These are phyloP conservation scores for Sebastes steindachneri DNA, from an alignment of 2,797 vertebrate species.

Conservation along the genomic window DNA sequence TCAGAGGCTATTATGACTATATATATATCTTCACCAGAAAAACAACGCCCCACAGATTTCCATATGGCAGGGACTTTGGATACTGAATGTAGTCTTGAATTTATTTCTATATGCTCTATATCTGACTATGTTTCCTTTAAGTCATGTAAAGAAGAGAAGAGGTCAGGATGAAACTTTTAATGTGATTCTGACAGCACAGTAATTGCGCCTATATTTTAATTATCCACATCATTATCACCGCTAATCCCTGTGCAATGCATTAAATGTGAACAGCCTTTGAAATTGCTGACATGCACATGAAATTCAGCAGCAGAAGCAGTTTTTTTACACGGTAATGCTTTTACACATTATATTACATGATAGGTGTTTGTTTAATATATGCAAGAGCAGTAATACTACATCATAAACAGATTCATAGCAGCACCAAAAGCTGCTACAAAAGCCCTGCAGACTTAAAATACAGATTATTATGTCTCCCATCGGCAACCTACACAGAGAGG, in stretches of 20 bases:
- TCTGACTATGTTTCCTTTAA: background rate
- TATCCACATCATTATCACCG: background rate
- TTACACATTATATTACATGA: background rate
- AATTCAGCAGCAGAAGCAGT: background rate
- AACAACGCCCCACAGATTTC: background rate
- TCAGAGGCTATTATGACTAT: background rate
- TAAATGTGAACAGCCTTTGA: background rate
- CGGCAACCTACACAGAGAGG: background rate
- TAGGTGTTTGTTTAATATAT: background rate
- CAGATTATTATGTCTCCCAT: background rate
- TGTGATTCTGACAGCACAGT: background rate
- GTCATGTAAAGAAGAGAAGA: background rate
- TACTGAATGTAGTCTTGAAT: background rate
- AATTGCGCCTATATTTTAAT: background rate
- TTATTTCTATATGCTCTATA: background rate
- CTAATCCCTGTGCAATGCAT: background rate
- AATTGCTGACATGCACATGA: background rate
- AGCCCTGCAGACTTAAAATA: conserved; percentile 16
- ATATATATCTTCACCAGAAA: background rate
- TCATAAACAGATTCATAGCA: background rate
- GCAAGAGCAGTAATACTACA: background rate
- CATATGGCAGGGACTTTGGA: background rate
- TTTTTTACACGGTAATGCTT: background rate
- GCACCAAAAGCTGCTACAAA: background rate
- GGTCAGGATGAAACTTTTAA: background rate